Evolutionary conservation across 2,888 invertebrate species (phyloP), one percentile per base, ranked within the genome.

Genomic region (Omphaloscelis lunosa): DNA sequence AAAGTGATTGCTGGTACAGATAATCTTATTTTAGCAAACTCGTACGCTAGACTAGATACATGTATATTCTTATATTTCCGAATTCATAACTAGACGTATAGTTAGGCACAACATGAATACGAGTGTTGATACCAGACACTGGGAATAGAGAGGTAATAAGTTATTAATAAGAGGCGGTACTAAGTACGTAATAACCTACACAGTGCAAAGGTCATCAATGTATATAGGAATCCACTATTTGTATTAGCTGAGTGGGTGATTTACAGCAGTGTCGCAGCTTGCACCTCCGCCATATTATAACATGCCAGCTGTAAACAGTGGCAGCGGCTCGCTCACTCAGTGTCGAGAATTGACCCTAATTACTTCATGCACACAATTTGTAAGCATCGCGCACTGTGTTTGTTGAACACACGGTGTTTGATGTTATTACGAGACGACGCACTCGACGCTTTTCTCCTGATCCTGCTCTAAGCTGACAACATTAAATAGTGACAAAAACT

Each of bases 311-410:
- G 39, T 45, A 45, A 67, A 45, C 48, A 51, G 41, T 27, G 23
- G 15, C 56, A 58, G 56, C 27, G 29, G 62, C 39, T 8, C 23
- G 61, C 34, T 11, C 48, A 12, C 29, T 62, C 51, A 45, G 45
- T 71, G 73, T 66, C 48, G 80, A 82, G 73, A 83, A 87, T 88
- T 84, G 79, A 72, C 79, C 79, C 80, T 79, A 80, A 81, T 84
- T 86, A 79, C 70, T 86, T 72, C 70, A 78, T 75, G 82, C 75
- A 75, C 74, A 78, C 66, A 82, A 83, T 82, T 82, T 70, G 79
- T 75, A 74, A 71, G 75, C 66, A 48, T 51, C 65, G 74, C 85
- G 56, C 20, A 29, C 71, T 56, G 71, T 75, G 67, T 71, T 61
- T 48, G 78, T 61, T 48, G 78, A 73, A 59, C 65, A 41, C 59